phyloP scores from a whole-genome alignment of 2,113 vertebrate genomes.

The Asarcornis scutulata region DNA sequence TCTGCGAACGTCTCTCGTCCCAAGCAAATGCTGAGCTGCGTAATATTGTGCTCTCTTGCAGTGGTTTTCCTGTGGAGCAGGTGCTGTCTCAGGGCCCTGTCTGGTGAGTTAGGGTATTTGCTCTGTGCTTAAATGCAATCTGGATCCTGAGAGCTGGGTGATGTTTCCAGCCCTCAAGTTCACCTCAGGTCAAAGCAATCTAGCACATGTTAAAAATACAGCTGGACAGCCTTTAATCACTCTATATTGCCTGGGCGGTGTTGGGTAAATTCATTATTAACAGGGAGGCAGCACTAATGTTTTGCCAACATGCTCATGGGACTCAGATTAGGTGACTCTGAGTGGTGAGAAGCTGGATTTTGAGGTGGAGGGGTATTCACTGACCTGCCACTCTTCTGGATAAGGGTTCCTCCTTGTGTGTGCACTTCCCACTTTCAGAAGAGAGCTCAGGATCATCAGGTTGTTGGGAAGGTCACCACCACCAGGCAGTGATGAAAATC shows the following conservation, averaged over 20 bases:
- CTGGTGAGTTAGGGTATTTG: not conserved
- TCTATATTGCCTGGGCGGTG: not conserved
- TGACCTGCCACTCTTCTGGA: not conserved
- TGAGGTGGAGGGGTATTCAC: not conserved
- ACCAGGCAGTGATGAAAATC: not conserved
- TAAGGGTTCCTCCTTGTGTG: not conserved
- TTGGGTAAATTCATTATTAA: slow-evolving; percentile 38
- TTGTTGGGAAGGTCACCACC: not conserved
- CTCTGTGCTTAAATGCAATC: not conserved
- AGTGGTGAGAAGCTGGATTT: not conserved
- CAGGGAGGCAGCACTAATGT: not conserved
- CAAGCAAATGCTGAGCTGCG: not conserved
- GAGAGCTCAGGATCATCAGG: not conserved
- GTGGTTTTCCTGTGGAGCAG: not conserved
- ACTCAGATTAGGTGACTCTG: not conserved
- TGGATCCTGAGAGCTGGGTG: slow-evolving; percentile 31
- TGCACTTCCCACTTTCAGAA: not conserved
- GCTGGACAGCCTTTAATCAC: slow-evolving; percentile 34
- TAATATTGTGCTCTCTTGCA: not conserved
- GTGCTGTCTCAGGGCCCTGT: not conserved
- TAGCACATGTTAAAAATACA: not conserved
- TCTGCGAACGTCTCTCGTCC: not conserved
- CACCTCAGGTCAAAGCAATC: slow-evolving; percentile 62
- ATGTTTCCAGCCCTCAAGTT: slow-evolving; percentile 12
- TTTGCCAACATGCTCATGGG: not conserved